Evolutionary conservation across 2,888 invertebrate genomes (phyloP).

Genomic region (Lasioglossum figueresi): DNA sequence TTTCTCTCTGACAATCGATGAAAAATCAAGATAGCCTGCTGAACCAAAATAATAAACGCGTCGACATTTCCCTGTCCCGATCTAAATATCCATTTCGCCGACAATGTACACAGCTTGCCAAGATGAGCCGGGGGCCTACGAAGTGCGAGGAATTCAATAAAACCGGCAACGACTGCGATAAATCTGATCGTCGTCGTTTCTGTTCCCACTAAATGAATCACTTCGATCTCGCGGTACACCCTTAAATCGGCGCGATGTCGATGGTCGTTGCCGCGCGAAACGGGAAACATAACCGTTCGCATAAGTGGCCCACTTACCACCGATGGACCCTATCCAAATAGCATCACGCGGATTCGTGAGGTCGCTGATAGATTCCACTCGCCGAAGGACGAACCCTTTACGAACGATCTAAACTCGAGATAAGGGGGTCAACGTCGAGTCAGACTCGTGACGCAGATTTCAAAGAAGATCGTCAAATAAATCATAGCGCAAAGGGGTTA

Average conservation of each 20-base stretch:
- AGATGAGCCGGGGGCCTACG: not conserved
- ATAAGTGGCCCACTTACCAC: not conserved
- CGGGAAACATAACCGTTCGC: not conserved
- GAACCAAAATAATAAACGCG: no score
- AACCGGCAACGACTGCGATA: not conserved
- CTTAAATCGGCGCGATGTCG: not conserved
- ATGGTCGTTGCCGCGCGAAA: not conserved
- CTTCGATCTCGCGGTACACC: no score
- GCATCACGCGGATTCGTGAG: not conserved
- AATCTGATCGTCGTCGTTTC: not conserved
- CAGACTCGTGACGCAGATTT: not conserved
- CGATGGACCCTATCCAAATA: not conserved
- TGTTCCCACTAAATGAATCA: not conserved
- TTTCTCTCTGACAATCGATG: not conserved
- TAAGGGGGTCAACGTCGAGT: not conserved
- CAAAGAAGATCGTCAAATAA: not conserved
- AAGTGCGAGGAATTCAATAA: not conserved
- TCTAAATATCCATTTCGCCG: not conserved
- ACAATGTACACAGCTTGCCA: not conserved
- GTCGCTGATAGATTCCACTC: constrained; percentile 3
- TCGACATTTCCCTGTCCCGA: not conserved
- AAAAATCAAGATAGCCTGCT: no score
- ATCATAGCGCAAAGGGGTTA: constrained; percentile 11
- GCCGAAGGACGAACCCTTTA: not conserved
- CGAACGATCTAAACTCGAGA: not conserved